Evolutionary conservation across 2,888 invertebrate genomes (phyloP), one percentile per base, ranked within the genome.

Genomic region (Morinoia aosen): DNA sequence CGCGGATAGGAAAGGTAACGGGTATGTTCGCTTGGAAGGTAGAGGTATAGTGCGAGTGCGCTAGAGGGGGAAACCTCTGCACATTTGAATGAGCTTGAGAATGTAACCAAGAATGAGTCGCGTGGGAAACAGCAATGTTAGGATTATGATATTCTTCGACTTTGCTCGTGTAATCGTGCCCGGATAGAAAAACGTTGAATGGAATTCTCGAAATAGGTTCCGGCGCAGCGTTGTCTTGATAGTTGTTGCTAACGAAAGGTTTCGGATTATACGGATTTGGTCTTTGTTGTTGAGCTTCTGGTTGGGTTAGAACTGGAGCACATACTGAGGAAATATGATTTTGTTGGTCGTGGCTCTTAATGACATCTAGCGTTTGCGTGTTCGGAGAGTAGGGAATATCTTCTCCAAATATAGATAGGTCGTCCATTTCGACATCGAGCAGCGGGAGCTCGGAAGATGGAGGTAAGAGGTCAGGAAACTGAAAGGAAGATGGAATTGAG

Each of bases 111-210:
- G 91, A 91, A 58, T 58, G 93, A 58, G n/a, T 33, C 0, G 33
- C 64, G 39, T 95, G 58, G 19, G 64, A 8, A 33, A 48, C 8
- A 61, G 33, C 2, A 19, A 48, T 61, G 58, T 19, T 97, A 97
- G 88, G 96, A 96, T 58, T 88, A 25, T 58, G 88, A 16, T 94
- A 94, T 25, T 95, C 96, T 64, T 96, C 96, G 19, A 96, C 91
- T 95, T 96, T 96, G 97, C 96, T 97, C 48, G 97, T 97, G 96
- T 97, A 97, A 96, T 97, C 97, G 96, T 97, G 97, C 19, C 97
- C 97, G 58, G 97, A 97, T 95, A 97, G 96, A 95, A 97, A 97
- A 56, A 96, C 95, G 56, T 96, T 96, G n/a, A 95, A 93, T 76
- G 95, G 76, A 40, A 95, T 88, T n/a, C 96, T 39, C 57, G 58